Base-by-base conservation (phyloP, 2,797 vertebrate genomes). In the Rhabdophis nuchalis region DNA sequence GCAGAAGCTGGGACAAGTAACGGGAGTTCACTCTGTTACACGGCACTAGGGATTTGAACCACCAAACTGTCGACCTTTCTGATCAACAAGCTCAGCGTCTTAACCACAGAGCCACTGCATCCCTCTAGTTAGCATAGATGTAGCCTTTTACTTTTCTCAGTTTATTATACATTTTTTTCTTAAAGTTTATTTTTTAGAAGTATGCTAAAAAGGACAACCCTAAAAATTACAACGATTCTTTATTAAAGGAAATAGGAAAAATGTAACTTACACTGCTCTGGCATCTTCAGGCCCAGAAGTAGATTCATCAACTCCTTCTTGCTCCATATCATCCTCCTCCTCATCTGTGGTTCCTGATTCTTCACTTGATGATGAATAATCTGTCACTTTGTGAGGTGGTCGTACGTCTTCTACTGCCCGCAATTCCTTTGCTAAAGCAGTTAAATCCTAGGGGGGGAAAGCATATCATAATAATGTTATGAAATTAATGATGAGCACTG, bases 361-460 rank as follows among this genome's bases (percentile, higher is more conserved):
- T 53, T 99, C 99, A 57, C 99, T 99, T 92, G 99, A 99, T 10
- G 99, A 99, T 0, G 99, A 99, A 94, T 99, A 99, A 94, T 99
- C 99, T 0, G 99, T 99, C 94, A 99, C 99, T 97, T 99, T 99
- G 96, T 99, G 99, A 0, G 98, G 98, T 0, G 99, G 99, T 32
- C 99, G 98, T 61, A 99, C 98, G 1, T 99, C 99, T 50, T 99
- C 99, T 87, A 98, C 99, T 0, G 99, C 99, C 61, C 99, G 98
- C 91, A 99, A 97, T 95, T 99, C 99, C 96, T 99, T 99, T 60
- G 99, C 99, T 97, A 99, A 95, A 4, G 98, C 98, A 2, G 99
- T 99, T 96, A 99, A 97, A 97, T 99, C 99, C 99, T 99, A 93
- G 87, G 88, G 0, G 3, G 90, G 10, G 89, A 85, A 16, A 94